Base-by-base conservation (phyloP, 2,113 vertebrate genomes). In the Petromus typicus region DNA sequence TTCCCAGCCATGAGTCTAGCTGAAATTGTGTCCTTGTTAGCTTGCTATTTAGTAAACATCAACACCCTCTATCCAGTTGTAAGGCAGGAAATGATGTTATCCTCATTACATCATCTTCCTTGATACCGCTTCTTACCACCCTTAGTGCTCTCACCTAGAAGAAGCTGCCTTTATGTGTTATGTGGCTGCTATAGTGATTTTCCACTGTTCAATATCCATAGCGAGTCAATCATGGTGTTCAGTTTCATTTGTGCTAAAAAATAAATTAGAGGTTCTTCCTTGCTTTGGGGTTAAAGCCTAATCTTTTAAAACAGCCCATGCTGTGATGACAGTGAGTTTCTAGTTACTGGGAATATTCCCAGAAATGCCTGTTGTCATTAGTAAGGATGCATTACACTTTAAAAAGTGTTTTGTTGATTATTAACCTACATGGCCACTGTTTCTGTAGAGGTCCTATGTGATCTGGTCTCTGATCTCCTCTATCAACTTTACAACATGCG, bases 361-460 rank as follows among this genome's bases (percentile, higher is more conserved):
- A 18, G 7, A 6, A 32, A 23, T 32, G 32, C 16, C 7, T 81
- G 30, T 25, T 84, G 4, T 59, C 94, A n/a, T 63, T 30, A 40
- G 45, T 16, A 64, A 32, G 17, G 61, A 56, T 8, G 22, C 11
- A 16, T 64, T 88, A 75, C 37, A 76, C n/a, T 87, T 71, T 95
- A 8, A 84, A 57, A 89, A 59, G 4, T 32, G n/a, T 25, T 8
- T 71, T 91, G 22, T 23, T 87, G 7, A 3, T 78, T n/a, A 80
- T 13, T 40, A 76, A 34, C 10, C 22, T 54, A 30, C 9, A 11
- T 73, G 25, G 22, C 3, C 25, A 48, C 37, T 7, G 2, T 43
- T 6, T 2, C 71, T 67, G 0, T 18, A 25, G 20, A 51, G 43
- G n/a, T 37, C 2, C 14, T 40, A 9, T 1, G 3, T 92, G 17